Base-by-base conservation (phyloP, 2,797 vertebrate genomes). In the Spinus pinus region DNA sequence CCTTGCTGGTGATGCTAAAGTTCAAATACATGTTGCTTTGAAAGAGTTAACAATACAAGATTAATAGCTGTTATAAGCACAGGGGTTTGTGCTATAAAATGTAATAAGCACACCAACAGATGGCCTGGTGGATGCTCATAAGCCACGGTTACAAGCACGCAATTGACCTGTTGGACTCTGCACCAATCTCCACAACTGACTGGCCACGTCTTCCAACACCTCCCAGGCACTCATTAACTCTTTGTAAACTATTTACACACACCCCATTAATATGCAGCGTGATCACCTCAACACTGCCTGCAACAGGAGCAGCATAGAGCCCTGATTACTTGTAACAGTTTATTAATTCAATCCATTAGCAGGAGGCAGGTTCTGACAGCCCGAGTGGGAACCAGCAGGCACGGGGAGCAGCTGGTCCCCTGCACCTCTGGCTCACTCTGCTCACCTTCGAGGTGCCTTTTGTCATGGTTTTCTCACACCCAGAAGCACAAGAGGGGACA, bases 111-210 rank as follows among this genome's bases (percentile, higher is more conserved):
- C 89, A 74, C 47, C 93, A 95, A 89, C 79, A 90, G 90, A 92
- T 93, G 93, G 91, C 42, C 80, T 84, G 81, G 91, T 90, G 61
- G 93, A 80, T 95, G 93, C 70, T 79, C 54, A 27, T 84, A 84
- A 95, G 94, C 94, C 88, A 75, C 0, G 27, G 79, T 89, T 91
- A 91, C 69, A 82, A 83, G 95, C 93, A 78, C 1, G 21, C 12
- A 14, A 86, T 65, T 60, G 92, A 95, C 92, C 94, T 88, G 88
- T 90, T 94, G 93, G 96, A 92, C 92, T 88, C 90, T 70, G 50
- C 64, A 85, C 64, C 93, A 78, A 74, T 46, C 94, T 92, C 82
- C 89, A 57, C 85, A 73, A 91, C 72, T 5, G 72, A 80, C 86
- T 64, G 37, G 90, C 69, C 53, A 4, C 25, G 27, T 71, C 78